A percentile compares a stretch with the other conserved stretches of the same genome.
These are phyloP conservation scores for Polietes domitor DNA, from an alignment of 2,888 invertebrate genomes.

Conservation along the genomic window DNA sequence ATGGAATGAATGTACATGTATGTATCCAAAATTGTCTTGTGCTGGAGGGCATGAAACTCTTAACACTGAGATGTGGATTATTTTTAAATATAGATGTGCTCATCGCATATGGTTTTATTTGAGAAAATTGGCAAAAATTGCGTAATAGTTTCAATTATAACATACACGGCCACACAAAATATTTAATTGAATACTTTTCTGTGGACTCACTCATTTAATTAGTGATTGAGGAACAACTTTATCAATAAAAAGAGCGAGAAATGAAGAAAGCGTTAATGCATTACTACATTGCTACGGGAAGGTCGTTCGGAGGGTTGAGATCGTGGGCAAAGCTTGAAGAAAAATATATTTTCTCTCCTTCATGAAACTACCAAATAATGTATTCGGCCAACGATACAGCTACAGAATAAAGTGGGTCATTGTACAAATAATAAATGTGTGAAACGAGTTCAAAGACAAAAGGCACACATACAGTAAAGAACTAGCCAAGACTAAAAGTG, in stretches of 20 bases:
- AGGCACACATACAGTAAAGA: conserved; percentile 49
- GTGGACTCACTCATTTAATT: conserved; percentile 4
- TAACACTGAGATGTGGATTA: neutral
- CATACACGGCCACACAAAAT: conserved; percentile 15
- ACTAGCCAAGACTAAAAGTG: conserved; percentile 53
- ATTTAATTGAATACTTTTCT: conserved; percentile 32
- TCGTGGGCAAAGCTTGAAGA: neutral
- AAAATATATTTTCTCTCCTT: neutral
- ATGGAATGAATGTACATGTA: neutral
- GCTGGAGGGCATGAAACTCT: neutral
- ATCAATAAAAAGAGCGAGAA: neutral
- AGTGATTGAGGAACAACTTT: conserved; percentile 31
- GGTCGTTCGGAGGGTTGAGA: conserved; percentile 39
- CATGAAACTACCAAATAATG: conserved; percentile 13
- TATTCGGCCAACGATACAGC: neutral
- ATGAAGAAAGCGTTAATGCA: conserved; percentile 32
- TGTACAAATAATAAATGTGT: conserved; percentile 66
- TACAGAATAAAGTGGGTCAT: conserved; percentile 61
- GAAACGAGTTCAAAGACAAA: conserved; percentile 65
- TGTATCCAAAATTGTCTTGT: neutral
- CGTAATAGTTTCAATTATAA: conserved; percentile 68
- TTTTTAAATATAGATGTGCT: neutral
- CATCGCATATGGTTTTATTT: neutral
- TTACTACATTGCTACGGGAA: conserved; percentile 39
- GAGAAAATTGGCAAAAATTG: conserved; percentile 64